Conservation (phyloP, 2,113 vertebrate species). For the Microtus montanus region DNA sequence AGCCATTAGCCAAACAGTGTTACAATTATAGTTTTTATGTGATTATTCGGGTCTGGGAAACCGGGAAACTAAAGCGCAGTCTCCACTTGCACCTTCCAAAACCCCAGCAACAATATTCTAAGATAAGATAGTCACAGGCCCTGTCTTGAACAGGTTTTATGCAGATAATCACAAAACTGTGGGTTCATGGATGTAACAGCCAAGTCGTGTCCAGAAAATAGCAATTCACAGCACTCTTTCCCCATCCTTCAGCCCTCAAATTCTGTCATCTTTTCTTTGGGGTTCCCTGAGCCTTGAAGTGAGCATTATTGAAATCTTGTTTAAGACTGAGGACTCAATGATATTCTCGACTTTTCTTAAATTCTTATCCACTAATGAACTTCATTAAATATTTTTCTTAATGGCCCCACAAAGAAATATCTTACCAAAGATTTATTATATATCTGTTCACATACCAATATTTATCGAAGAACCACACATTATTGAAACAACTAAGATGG, state of each 20-base stretch:
- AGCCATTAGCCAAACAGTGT: no score
- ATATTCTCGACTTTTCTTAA: background rate
- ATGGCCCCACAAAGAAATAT: background rate
- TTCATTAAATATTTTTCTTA: background rate
- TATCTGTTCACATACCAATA: background rate
- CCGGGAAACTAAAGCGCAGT: no score
- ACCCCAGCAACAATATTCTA: background rate
- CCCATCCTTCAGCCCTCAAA: background rate
- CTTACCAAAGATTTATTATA: background rate
- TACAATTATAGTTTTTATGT: no score
- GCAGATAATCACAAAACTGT: background rate
- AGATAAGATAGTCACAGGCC: background rate
- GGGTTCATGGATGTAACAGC: background rate
- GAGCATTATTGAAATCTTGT: background rate
- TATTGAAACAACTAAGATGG: background rate
- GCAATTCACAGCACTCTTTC: background rate
- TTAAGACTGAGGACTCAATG: background rate
- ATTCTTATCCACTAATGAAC: background rate
- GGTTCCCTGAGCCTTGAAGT: no score
- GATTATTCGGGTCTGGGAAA: no score
- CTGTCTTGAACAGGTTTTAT: background rate
- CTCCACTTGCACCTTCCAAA: background rate
- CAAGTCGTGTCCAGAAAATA: background rate
- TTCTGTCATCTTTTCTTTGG: no score
- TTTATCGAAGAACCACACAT: background rate